Base-by-base conservation (phyloP, 2,888 invertebrate genomes). In the Lapara coniferarum region DNA sequence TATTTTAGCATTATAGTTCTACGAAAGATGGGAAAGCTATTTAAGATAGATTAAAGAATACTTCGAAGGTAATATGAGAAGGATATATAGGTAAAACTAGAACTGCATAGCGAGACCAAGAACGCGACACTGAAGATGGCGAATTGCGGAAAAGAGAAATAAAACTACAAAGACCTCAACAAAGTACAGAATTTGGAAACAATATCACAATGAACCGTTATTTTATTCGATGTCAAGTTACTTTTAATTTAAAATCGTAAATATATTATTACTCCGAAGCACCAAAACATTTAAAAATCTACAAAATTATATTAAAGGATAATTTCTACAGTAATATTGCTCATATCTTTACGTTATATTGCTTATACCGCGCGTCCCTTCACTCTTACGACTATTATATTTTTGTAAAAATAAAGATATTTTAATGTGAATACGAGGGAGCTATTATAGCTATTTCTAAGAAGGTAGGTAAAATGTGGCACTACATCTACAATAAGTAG, bases 321-420 rank as follows among this genome's bases (percentile, higher is more conserved):
- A 84, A 85, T 82, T 78, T 83, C 87, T 92, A 92, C 79, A 73
- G 71, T 90, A 90, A 80, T 93, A 93, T 93, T 93, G 92, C 93
- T 93, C 90, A 89, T 89, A 75, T 77, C 84, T 87, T 93, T 90
- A 89, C 89, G 79, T 89, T 76, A 90, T 93, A 93, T 93, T 93
- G 93, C 93, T 93, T 92, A 82, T 80, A 72, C 87, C 87, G 89
- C 91, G 90, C 89, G 82, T 89, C 88, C 89, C 78, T 88, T 86
- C 86, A 87, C 85, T 79, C 75, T 79, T 80, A 77, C 79, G 82
- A 81, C 82, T 71, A 81, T 81, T 70, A 63, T 46, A 19, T 79
- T 70, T 74, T 80, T 83, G 81, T 84, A 85, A 87, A 85, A 86
- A 85, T 83, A 84, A 87, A 75, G 70, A 71, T 69, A 69, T 77